Evolutionary conservation across 2,113 vertebrate genomes (phyloP).

Genomic region (Leptosomus discolor): DNA sequence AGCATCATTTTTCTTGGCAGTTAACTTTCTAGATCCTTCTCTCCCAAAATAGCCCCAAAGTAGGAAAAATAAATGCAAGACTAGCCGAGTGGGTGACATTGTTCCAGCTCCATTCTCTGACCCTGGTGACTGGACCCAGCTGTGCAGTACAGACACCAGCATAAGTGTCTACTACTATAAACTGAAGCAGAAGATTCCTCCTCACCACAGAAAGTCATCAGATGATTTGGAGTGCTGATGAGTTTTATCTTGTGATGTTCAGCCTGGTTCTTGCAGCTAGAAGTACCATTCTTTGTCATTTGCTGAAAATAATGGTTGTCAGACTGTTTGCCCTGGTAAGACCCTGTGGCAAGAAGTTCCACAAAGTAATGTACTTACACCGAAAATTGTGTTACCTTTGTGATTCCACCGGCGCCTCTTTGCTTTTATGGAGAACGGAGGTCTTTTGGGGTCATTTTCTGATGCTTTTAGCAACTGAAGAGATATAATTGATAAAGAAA

Average conservation of each 20-base stretch:
- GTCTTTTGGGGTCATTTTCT: slow-evolving; percentile 2
- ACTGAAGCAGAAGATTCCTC: background rate
- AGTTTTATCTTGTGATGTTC: background rate
- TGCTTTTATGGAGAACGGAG: background rate
- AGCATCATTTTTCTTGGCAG: background rate
- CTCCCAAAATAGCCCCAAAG: background rate
- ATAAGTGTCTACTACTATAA: background rate
- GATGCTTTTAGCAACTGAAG: slow-evolving; percentile 8
- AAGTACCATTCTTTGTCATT: background rate
- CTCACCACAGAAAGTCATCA: background rate
- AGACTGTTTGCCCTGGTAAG: background rate
- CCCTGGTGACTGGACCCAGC: background rate
- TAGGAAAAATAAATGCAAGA: background rate
- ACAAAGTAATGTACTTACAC: background rate
- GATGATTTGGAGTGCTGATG: background rate
- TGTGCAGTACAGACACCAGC: background rate
- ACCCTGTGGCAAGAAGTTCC: slow-evolving; percentile 2
- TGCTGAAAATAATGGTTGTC: background rate
- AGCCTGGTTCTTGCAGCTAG: background rate
- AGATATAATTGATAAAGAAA: background rate
- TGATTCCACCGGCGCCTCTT: background rate
- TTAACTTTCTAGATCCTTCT: background rate
- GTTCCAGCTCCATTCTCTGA: background rate
- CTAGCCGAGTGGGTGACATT: background rate
- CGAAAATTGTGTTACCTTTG: background rate